These are phyloP conservation scores for Meteorus colon DNA, from an alignment of 2,888 invertebrate genomes.

Conservation along the genomic window DNA sequence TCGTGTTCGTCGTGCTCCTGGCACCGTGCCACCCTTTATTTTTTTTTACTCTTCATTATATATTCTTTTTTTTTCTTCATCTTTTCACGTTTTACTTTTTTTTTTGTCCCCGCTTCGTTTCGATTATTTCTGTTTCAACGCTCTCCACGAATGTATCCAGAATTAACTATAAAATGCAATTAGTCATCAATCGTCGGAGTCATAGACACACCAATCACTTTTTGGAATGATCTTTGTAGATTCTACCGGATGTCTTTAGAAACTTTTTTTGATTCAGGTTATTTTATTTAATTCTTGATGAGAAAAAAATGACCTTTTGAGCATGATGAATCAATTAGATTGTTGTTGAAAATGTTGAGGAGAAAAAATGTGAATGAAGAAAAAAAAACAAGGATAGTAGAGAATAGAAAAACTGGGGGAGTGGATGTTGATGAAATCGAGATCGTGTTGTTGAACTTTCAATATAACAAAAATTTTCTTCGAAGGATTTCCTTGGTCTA, in stretches of 20 bases:
- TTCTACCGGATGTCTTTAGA: not conserved
- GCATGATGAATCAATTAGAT: slow-evolving; percentile 36
- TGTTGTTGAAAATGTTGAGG: not conserved
- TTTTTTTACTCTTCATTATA: slow-evolving; percentile 10
- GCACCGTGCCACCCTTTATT: slow-evolving; percentile 43
- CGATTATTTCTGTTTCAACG: not conserved
- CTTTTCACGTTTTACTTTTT: not conserved
- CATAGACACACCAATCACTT: not conserved
- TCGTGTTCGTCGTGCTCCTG: slow-evolving; percentile 37
- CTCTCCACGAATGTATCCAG: not conserved
- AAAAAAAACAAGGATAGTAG: not conserved
- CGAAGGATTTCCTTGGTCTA: slow-evolving; percentile 31
- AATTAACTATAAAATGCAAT: too few relatives aligned
- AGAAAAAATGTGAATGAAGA: not conserved
- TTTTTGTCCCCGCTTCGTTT: not conserved
- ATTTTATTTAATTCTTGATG: not conserved
- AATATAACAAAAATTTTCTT: slow-evolving; percentile 13
- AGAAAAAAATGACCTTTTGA: slow-evolving; percentile 1
- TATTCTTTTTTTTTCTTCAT: slow-evolving; percentile 22
- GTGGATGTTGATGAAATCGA: slow-evolving; percentile 10
- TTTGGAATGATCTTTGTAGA: not conserved
- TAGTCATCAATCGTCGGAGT: too few relatives aligned
- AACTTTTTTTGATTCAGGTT: not conserved
- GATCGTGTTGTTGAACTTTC: slow-evolving; percentile 33
- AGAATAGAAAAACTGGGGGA: not conserved